phyloP scores from a whole-genome alignment of 2,888 invertebrate species.

The Torymus texanus region DNA sequence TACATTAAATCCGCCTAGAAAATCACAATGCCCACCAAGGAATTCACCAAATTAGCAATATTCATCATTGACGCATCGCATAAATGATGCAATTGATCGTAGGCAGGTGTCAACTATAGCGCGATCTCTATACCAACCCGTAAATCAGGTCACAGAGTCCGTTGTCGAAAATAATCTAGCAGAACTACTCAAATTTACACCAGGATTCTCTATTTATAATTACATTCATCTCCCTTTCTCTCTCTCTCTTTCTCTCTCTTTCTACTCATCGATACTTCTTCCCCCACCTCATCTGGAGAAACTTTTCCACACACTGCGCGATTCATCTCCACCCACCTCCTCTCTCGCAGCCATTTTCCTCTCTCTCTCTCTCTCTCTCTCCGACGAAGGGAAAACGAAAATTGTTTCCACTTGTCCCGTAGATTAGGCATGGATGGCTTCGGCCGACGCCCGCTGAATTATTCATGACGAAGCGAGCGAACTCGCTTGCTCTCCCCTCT shows the following conservation, averaged over 20 bases:
- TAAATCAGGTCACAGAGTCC: too few species aligned
- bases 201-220: neutral
- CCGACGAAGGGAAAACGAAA: slow-evolving; percentile 52
- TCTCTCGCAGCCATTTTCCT: slow-evolving; percentile 5
- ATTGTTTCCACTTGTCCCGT: slow-evolving; percentile 59
- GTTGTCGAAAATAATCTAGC: too few species aligned
- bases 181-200: neutral
- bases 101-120: too few species aligned
- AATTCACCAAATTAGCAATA: too few species aligned
- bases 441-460: slow-evolving; percentile 54
- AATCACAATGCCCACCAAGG: too few species aligned
- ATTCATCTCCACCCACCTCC: neutral
- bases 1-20: too few species aligned
- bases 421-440: slow-evolving; percentile 59
- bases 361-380: neutral
- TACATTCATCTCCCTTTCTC: neutral
- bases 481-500: neutral
- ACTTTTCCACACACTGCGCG: slow-evolving; percentile 17
- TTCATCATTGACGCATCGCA: too few species aligned
- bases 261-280: neutral
- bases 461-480: slow-evolving; percentile 48
- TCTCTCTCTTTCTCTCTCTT: neutral
- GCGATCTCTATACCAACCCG: too few species aligned
- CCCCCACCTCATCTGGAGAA: slow-evolving; percentile 20
- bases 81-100: too few species aligned